Percentiles rank a stretch among this genome's conserved stretches.
Conservation (phyloP, 2,888 invertebrate genomes). For the Scaptomyza parva region DNA sequence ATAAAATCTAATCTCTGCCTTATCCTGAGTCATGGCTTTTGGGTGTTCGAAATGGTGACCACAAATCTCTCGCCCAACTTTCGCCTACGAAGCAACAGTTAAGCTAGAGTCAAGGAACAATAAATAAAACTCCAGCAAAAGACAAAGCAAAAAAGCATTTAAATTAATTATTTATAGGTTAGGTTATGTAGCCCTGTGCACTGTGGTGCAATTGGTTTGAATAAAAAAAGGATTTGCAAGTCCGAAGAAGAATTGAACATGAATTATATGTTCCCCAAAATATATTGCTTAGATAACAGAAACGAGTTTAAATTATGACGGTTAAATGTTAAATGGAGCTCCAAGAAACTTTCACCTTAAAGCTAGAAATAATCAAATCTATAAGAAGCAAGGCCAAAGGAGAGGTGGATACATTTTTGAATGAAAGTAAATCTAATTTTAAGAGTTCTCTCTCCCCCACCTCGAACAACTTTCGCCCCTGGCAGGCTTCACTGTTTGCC, state of each 20-base stretch:
- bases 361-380: conserved; percentile 5
- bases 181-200: conserved; percentile 46
- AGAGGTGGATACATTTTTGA: conserved; percentile 26
- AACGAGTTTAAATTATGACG: conserved; percentile 67
- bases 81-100: conserved; percentile 53
- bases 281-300: conserved; percentile 57
- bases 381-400: not conserved
- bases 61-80: conserved; percentile 40
- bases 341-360: conserved; percentile 24
- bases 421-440: conserved; percentile 73
- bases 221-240: conserved; percentile 78
- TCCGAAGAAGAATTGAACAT: conserved; percentile 65
- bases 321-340: conserved; percentile 58
- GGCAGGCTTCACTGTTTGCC: conserved; percentile 10
- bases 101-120: conserved; percentile 28
- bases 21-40: conserved; percentile 55
- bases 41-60: conserved; percentile 27
- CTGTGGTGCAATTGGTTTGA: conserved; percentile 61
- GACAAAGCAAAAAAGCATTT: conserved; percentile 61
- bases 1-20: conserved; percentile 63
- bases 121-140: conserved; percentile 54
- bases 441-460: conserved; percentile 43
- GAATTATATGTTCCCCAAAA: conserved; percentile 52
- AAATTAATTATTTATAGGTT: conserved; percentile 75
- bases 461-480: conserved; percentile 15